Base-by-base conservation (phyloP, 2,797 vertebrate genomes). In the Sternotherus odoratus region DNA sequence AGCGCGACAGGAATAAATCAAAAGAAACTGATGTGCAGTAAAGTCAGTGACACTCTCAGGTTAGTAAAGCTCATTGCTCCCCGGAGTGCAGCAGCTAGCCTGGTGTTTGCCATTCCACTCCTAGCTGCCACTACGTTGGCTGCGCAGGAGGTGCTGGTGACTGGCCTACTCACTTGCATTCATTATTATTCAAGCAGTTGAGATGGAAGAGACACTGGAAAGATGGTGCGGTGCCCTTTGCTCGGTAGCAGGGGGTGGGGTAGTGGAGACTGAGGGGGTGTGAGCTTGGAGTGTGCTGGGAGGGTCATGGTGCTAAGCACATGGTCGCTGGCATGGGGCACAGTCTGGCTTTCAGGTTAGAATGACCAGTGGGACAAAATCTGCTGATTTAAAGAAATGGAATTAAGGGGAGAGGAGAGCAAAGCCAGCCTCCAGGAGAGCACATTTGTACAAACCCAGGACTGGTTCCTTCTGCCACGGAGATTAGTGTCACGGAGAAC, bases 1-100 rank as follows among this genome's bases (percentile, higher is more conserved):
- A 97, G 96, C 88, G 57, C 39, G 6, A 97, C 94, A 97, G 96
- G 95, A 96, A 91, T 86, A 95, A 96, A 96, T 79, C 95, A 96
- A 95, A 93, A 97, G 85, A 94, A 93, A 97, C 95, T 97, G 98
- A 98, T 97, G 98, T 95, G 98, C 97, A 93, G 94, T 96, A 97
- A 94, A 97, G 89, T 97, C 96, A 92, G 90, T 93, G 95, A 90
- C 97, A 94, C 89, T 91, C 95, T 97, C 90, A 54, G 96, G 96
- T 98, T 97, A 98, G 97, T 97, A 97, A 97, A 97, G 97, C 95
- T 92, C 77, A 90, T 15, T 6, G 15, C 89, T 95, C 94, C 92
- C 90, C 88, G 94, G 89, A 96, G 79, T 77, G 97, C 96, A 95
- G 92, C 85, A 86, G 75, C 95, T 95, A 96, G 93, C 81, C 94